These are phyloP conservation scores for Charaxes varanes DNA, from an alignment of 1,140 invertebrate genomes.

Conservation along the genomic window DNA sequence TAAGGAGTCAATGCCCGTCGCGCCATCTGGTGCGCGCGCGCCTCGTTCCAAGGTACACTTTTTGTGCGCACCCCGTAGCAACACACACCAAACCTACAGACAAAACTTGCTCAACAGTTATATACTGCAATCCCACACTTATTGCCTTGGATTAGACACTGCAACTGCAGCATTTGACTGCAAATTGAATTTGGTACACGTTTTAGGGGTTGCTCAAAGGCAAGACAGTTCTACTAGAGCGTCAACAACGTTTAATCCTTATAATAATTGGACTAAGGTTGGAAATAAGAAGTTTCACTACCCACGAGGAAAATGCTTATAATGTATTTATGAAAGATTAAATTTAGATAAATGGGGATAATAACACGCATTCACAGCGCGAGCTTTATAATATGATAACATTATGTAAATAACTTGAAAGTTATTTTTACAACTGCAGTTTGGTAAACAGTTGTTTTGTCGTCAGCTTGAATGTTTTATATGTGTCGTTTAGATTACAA, in stretches of 20 bases:
- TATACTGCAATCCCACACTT: slow-evolving; percentile 11
- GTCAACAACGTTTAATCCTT: slow-evolving; percentile 26
- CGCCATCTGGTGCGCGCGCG: slow-evolving; percentile 56
- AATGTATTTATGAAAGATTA: slow-evolving; percentile 30
- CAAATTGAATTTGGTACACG: slow-evolving; percentile 1
- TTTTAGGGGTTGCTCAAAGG: slow-evolving; percentile 27
- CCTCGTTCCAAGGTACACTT: slow-evolving; percentile 33
- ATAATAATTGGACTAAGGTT: slow-evolving; percentile 22
- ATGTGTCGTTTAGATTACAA: too few species aligned
- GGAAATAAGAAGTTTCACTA: slow-evolving; percentile 15
- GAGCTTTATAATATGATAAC: slow-evolving; percentile 21
- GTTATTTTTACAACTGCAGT: not conserved
- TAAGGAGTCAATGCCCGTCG: slow-evolving; percentile 54
- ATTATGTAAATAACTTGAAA: slow-evolving; percentile 11
- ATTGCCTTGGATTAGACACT: slow-evolving; percentile 9
- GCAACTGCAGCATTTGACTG: not conserved
- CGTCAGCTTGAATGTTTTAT: too few species aligned
- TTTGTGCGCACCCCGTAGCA: slow-evolving; percentile 45
- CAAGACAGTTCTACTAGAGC: slow-evolving; percentile 14
- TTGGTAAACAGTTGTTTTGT: too few species aligned
- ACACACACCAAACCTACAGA: slow-evolving; percentile 16
- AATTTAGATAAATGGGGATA: slow-evolving; percentile 36
- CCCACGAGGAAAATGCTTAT: slow-evolving; percentile 5
- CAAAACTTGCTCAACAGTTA: not conserved
- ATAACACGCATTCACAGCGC: slow-evolving; percentile 23